Evolutionary conservation across 2,797 vertebrate genomes (phyloP), one percentile per base, ranked within the genome.

Genomic region (Sebastes trivittatus): DNA sequence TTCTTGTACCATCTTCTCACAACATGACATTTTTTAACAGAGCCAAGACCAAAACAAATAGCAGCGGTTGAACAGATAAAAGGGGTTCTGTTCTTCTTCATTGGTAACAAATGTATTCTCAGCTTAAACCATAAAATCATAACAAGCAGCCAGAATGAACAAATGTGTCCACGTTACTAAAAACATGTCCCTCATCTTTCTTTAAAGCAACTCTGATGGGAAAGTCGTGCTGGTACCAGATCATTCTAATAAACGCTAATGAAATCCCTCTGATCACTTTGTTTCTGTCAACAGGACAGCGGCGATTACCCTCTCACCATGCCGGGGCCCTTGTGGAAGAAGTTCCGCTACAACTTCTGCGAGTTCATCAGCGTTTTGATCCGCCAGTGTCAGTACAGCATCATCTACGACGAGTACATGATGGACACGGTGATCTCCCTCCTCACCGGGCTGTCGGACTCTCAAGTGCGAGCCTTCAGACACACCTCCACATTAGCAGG

Each of bases 401-500:
- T 99, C 93, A 99, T 99, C 93, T 99, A 99, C 64, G 98, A 99
- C 78, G 98, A 99, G 90, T 99, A 99, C 95, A 99, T 99, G 98
- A 99, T 99, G 98, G 98, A 99, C 93, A 99, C 98, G 0, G 98
- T 99, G 71, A 99, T 99, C 92, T 99, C 98, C 16, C 97, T 99
- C 89, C 97, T 99, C 92, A 99, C 98, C 8, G 98, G 98, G 49
- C 96, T 99, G 74, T 99, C 98, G 2, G 98, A 99, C 94, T 99
- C 98, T 16, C 98, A 99, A 95, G 98, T 99, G 92, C 97, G 98
- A 92, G 98, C 98, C 90, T 99, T 99, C 96, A 97, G 98, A 91
- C 98, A 99, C 95, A 99, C 98, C 83, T 98, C 97, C 94, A 99
- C 98, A 0, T 94, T 99, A 88, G 98, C 98, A 95, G 98, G 98